phyloP scores from a whole-genome alignment of 2,888 invertebrate genomes.

The Stenolophus ochropezus region DNA sequence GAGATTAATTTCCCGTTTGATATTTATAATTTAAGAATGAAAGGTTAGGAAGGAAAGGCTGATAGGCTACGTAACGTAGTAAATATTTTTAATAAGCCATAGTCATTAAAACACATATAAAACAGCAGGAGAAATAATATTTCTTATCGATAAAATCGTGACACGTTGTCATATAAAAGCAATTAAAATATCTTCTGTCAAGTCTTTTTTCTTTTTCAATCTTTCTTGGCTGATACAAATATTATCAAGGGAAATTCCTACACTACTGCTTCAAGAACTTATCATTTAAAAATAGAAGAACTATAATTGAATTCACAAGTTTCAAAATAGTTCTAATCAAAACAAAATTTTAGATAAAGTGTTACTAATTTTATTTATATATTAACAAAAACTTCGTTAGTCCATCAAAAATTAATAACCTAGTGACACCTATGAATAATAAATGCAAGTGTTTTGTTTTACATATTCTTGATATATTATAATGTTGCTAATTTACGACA shows the following conservation, averaged over 20 bases:
- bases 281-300: background rate
- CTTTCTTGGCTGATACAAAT: background rate
- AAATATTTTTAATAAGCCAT: constrained; percentile 41
- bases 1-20: constrained; percentile 5
- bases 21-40: constrained; percentile 35
- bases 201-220: constrained; percentile 20
- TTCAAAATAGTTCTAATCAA: background rate
- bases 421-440: too few relatives aligned
- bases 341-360: background rate
- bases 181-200: constrained; percentile 46
- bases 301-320: background rate
- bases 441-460: too few relatives aligned
- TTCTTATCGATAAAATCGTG: constrained; percentile 43
- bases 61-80: constrained; percentile 30
- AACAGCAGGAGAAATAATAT: constrained; percentile 54
- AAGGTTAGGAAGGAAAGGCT: constrained; percentile 1
- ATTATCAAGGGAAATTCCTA: background rate
- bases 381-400: too few relatives aligned
- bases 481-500: too few relatives aligned
- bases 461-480: too few relatives aligned
- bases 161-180: constrained; percentile 42
- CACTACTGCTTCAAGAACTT: background rate
- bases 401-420: too few relatives aligned
- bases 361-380: background rate
- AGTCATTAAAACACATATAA: constrained; percentile 54